Conservation (phyloP, 23 tunicate genomes). For the Ascidia mentula region DNA sequence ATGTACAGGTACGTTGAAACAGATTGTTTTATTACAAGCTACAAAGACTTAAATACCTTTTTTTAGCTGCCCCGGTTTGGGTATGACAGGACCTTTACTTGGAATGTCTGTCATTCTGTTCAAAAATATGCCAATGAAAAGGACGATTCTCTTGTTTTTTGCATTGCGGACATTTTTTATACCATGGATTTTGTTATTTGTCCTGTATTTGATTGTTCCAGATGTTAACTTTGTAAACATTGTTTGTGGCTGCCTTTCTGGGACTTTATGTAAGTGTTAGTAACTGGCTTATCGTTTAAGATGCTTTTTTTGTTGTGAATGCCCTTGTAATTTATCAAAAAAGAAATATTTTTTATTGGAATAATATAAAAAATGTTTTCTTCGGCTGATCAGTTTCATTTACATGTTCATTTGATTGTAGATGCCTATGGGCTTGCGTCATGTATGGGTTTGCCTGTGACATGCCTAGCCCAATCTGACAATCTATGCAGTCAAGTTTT, state of each 20-base stretch:
- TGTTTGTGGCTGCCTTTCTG: not conserved
- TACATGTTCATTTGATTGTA: not conserved
- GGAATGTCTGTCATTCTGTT: not conserved
- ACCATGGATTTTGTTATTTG: not conserved
- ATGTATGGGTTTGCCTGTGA: not conserved
- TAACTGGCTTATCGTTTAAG: not conserved
- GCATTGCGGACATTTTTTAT: not conserved
- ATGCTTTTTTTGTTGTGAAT: not conserved
- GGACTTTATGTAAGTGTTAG: not conserved
- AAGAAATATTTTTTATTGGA: not conserved
- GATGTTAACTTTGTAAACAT: not conserved
- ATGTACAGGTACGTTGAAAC: not conserved
- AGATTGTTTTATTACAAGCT: not conserved
- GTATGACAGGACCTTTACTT: not conserved
- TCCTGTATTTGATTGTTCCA: not conserved
- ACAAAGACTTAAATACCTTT: not conserved
- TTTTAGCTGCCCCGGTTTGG: not conserved
- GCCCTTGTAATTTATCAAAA: not conserved
- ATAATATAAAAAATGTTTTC: too few species aligned
- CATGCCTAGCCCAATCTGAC: not conserved
- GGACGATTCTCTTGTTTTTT: not conserved
- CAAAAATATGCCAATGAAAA: conserved; percentile 4
- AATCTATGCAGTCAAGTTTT: not conserved
- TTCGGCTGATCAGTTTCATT: not conserved
- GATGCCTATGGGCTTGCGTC: conserved; percentile 2